phyloP scores from a whole-genome alignment of 2,113 vertebrate species.

The Empidonax alnorum region DNA sequence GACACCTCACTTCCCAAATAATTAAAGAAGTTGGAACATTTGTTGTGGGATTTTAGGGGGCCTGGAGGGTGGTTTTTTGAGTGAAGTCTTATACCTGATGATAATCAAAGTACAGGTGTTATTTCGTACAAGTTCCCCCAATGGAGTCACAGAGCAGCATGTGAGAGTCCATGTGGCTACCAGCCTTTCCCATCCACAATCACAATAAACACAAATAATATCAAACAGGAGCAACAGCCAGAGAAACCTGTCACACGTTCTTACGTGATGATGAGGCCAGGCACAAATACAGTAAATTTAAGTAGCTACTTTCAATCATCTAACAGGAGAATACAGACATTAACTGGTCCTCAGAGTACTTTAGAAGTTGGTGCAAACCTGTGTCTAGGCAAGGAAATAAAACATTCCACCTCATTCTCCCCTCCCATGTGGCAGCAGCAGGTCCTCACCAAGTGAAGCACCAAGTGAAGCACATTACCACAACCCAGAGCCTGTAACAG shows the following conservation, averaged over 20 bases:
- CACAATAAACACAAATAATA: neutral
- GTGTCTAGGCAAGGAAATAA: conserved; percentile 1
- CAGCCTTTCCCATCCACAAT: neutral
- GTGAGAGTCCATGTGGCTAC: neutral
- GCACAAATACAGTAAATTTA: neutral
- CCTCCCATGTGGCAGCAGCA: neutral
- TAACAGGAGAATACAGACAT: conserved; percentile 15
- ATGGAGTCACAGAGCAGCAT: neutral
- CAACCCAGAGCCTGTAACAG: neutral
- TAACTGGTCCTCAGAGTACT: neutral
- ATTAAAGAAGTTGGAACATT: neutral
- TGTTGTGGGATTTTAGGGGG: neutral
- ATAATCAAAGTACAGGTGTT: neutral
- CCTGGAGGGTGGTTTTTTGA: rapidly evolving
- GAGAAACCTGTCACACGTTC: neutral
- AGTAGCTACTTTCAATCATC: conserved; percentile 13
- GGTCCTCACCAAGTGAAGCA: neutral
- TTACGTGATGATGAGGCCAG: neutral
- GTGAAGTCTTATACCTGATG: neutral
- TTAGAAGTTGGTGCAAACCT: neutral
- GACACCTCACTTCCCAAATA: neutral
- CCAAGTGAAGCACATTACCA: neutral
- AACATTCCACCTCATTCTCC: neutral
- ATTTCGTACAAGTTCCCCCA: neutral
- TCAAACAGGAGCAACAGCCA: neutral